Percentiles rank a stretch among this genome's conserved stretches.
phyloP scores from a whole-genome alignment of 2,888 invertebrate species.

The Agriotes lineatus region DNA sequence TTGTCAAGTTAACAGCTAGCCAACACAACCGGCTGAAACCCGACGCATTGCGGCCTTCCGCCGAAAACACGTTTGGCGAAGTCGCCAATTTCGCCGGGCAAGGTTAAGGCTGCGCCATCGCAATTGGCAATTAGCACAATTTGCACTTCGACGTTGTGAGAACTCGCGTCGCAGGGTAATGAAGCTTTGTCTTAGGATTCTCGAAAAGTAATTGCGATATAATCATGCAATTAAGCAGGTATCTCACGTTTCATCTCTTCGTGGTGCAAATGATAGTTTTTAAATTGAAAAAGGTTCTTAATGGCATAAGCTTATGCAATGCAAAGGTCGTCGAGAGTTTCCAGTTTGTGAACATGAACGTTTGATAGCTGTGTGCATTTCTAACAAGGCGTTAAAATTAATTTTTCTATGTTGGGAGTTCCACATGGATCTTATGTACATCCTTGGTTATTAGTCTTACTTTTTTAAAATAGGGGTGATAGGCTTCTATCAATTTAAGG shows the following conservation, averaged over 20 bases:
- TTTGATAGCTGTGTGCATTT: too few species aligned
- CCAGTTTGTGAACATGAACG: too few species aligned
- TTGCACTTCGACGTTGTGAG: background rate
- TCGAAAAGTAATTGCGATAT: constrained; percentile 6
- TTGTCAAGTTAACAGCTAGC: constrained; percentile 24
- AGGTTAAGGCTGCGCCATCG: background rate
- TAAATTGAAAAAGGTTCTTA: background rate
- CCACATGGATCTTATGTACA: too few species aligned
- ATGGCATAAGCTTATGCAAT: background rate
- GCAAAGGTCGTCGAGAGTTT: constrained; percentile 4
- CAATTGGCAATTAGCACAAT: background rate
- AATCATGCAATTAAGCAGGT: background rate
- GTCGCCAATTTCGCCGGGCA: background rate
- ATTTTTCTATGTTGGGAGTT: too few species aligned
- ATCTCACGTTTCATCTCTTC: constrained; percentile 4
- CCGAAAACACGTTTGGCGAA: constrained; percentile 6
- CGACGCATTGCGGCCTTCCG: background rate
- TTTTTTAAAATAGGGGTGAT: too few species aligned
- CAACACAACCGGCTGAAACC: background rate
- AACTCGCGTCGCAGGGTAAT: background rate
- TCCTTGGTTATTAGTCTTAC: too few species aligned
- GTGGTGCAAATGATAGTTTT: constrained; percentile 9
- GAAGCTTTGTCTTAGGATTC: background rate
- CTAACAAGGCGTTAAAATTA: too few species aligned
- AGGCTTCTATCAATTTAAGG: too few species aligned